Evolutionary conservation across 2,797 vertebrate species (phyloP).

Genomic region (Coluber constrictor): DNA sequence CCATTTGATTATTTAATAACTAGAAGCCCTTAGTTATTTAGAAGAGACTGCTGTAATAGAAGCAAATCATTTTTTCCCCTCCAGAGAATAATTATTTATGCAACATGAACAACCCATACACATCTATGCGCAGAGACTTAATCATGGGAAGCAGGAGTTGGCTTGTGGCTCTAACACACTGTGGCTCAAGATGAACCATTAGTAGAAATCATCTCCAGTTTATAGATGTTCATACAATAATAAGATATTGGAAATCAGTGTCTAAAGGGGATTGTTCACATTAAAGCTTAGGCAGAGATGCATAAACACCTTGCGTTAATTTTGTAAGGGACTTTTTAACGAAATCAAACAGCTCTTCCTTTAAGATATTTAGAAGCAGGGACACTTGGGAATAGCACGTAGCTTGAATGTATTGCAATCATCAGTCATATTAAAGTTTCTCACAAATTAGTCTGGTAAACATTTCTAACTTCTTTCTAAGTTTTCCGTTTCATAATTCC

Average conservation of each 20-base stretch:
- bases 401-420: not conserved
- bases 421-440: not conserved
- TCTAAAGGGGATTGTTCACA: not conserved
- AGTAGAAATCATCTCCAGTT: not conserved
- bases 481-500: not conserved
- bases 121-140: not conserved
- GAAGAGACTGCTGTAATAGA: not conserved
- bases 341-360: not conserved
- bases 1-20: not conserved
- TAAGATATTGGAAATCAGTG: not conserved
- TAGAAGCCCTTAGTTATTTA: not conserved
- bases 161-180: not conserved
- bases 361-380: not conserved
- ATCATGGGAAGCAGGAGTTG: not conserved
- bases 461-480: not conserved
- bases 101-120: not conserved
- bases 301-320: not conserved
- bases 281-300: not conserved
- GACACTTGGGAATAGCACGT: not conserved
- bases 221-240: not conserved
- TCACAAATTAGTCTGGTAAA: not conserved
- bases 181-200: not conserved
- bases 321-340: not conserved
- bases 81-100: not conserved
- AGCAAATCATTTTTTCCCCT: not conserved